Evolutionary conservation across 2,797 vertebrate genomes (phyloP).

Genomic region (Luscinia megarhynchos): DNA sequence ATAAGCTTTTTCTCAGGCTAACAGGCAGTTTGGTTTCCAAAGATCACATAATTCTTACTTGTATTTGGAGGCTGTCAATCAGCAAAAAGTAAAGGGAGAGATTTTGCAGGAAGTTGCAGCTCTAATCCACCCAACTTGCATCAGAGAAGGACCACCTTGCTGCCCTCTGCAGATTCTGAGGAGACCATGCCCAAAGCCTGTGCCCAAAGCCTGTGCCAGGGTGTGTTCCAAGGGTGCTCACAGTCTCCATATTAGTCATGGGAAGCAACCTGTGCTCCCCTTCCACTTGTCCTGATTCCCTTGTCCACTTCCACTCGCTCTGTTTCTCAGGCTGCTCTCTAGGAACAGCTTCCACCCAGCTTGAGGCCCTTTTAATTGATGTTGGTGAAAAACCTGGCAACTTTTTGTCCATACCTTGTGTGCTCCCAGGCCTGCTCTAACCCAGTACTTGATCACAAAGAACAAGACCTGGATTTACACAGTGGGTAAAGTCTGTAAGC

Average conservation of each 20-base stretch:
- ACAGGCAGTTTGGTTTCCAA: slow-evolving; percentile 19
- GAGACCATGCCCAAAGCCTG: not conserved
- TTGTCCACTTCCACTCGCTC: accelerated
- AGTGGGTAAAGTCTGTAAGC: not conserved
- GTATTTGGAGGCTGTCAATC: slow-evolving; percentile 38
- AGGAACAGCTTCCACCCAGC: not conserved
- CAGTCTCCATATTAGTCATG: not conserved
- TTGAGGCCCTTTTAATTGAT: not conserved
- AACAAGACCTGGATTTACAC: not conserved
- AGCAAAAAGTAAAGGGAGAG: not conserved
- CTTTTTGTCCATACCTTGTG: not conserved
- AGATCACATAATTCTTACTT: slow-evolving; percentile 26
- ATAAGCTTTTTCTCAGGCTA: slow-evolving; percentile 39
- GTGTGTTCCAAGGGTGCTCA: not conserved
- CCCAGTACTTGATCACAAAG: not conserved
- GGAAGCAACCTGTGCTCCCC: not conserved
- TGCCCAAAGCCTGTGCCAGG: not conserved
- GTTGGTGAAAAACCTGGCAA: not conserved
- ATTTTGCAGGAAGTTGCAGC: not conserved
- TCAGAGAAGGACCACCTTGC: not conserved
- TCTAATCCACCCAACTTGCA: not conserved
- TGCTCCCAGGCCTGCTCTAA: not conserved
- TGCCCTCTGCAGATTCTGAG: not conserved
- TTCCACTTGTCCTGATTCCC: not conserved
- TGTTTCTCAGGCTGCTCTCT: not conserved